Conservation (phyloP, 1,140 invertebrate genomes). For the Lasioglossum albipes region DNA sequence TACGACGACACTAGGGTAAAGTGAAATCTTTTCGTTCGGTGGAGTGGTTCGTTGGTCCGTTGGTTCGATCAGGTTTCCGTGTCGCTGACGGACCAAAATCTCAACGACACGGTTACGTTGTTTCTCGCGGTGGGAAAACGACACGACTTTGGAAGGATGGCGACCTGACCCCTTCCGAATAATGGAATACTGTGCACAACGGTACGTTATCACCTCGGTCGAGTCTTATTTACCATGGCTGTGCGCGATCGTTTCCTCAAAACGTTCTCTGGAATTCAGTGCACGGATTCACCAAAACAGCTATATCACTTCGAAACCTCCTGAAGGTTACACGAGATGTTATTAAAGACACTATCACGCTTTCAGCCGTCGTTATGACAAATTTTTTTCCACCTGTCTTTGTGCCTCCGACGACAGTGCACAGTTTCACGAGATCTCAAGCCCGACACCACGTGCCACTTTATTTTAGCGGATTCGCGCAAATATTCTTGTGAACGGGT, state of each 20-base stretch:
- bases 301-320: background rate
- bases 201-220: conserved; percentile 59
- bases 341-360: conserved; percentile 29
- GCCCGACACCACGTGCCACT: conserved; percentile 16
- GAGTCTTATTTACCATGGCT: conserved; percentile 22
- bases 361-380: conserved; percentile 35
- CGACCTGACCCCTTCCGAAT: conserved; percentile 74
- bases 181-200: conserved; percentile 73
- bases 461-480: background rate
- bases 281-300: conserved; percentile 16
- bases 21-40: conserved; percentile 51
- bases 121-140: conserved; percentile 39
- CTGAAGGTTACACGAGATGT: conserved; percentile 36
- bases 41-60: conserved; percentile 49
- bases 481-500: background rate
- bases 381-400: conserved; percentile 46
- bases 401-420: conserved; percentile 10
- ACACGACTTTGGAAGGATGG: conserved; percentile 68
- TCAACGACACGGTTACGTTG: conserved; percentile 33
- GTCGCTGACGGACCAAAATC: conserved; percentile 28
- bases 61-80: conserved; percentile 23
- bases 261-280: background rate
- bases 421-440: conserved; percentile 14
- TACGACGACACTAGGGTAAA: conserved; percentile 53
- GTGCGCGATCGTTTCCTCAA: conserved; percentile 14